Evolutionary conservation across 2,888 invertebrate genomes (phyloP).

Genomic region (Drosophila diplacantha): DNA sequence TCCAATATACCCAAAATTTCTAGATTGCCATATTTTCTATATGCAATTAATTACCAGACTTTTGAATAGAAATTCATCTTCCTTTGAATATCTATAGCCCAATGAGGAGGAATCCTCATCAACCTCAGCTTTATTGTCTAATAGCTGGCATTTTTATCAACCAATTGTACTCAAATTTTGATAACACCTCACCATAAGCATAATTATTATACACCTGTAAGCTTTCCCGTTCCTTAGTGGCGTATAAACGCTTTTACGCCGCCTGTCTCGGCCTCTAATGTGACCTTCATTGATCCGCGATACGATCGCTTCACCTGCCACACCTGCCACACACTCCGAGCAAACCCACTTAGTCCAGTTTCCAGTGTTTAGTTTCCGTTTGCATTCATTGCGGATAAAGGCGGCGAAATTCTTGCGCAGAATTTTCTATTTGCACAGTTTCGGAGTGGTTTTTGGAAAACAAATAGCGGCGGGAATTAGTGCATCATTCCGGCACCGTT

Average conservation of each 20-base stretch:
- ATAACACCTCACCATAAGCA: background rate
- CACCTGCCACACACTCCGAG: background rate
- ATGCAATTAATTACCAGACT: too few relatives aligned
- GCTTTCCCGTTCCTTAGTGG: background rate
- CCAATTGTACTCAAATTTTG: background rate
- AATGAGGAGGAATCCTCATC: background rate
- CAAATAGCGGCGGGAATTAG: constrained; percentile 23
- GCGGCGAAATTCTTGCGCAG: constrained; percentile 32
- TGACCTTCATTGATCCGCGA: constrained; percentile 22
- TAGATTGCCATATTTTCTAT: too few relatives aligned
- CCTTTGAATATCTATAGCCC: too few relatives aligned
- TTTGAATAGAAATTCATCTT: too few relatives aligned
- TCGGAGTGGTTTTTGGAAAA: constrained; percentile 23
- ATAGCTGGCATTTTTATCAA: background rate
- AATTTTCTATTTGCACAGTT: constrained; percentile 56
- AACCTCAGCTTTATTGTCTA: background rate
- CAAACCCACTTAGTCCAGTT: constrained; percentile 16
- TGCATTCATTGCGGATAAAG: constrained; percentile 50
- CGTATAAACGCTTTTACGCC: background rate
- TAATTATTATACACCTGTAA: background rate
- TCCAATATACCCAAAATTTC: too few relatives aligned
- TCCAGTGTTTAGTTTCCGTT: constrained; percentile 47
- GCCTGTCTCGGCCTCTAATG: background rate
- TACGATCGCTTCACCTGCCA: constrained; percentile 15
- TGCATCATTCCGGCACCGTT: constrained; percentile 58